Percentiles rank a stretch among this genome's conserved stretches.
These are phyloP conservation scores for Denticeps clupeoides DNA, from an alignment of 2,797 vertebrate genomes.

Conservation along the genomic window DNA sequence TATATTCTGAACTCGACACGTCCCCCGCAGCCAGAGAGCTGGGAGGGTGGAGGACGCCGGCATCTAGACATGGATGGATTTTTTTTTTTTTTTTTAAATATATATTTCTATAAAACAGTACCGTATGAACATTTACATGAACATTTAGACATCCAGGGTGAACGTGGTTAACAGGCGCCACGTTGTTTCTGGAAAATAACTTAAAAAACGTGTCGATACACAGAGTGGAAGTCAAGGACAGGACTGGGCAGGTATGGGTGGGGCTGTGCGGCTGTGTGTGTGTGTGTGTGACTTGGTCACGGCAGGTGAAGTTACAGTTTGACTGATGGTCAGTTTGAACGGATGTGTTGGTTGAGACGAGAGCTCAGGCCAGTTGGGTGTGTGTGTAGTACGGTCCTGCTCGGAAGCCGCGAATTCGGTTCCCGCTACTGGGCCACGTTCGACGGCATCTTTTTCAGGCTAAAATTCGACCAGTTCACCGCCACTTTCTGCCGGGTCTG, in stretches of 20 bases:
- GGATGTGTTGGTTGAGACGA: too few relatives aligned
- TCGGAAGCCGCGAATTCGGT: conserved; percentile 19
- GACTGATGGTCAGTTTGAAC: too few relatives aligned
- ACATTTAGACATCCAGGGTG: conserved; percentile 42
- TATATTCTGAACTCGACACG: too few relatives aligned
- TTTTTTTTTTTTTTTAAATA: too few relatives aligned
- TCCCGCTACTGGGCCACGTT: conserved; percentile 82
- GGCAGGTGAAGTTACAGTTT: background rate
- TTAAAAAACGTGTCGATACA: background rate
- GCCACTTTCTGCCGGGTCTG: conserved; percentile 96
- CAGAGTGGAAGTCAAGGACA: background rate
- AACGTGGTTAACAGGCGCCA: conserved; percentile 54
- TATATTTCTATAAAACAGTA: conserved; percentile 22
- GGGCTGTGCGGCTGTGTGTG: background rate
- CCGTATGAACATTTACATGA: conserved; percentile 41
- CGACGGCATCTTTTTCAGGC: conserved; percentile 93
- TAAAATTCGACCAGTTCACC: conserved; percentile 99
- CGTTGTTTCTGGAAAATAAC: conserved; percentile 45
- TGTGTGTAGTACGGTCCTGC: conserved; percentile 49
- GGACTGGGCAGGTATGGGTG: background rate
- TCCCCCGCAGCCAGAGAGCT: too few relatives aligned
- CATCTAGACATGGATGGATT: background rate
- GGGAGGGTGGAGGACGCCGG: conserved; percentile 4
- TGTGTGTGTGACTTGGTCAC: background rate
- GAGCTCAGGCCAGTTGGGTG: too few relatives aligned